A percentile compares a stretch with the other conserved stretches of the same genome.
Evolutionary conservation across 2,888 invertebrate species (phyloP).

Genomic region (Megamerina dolium): DNA sequence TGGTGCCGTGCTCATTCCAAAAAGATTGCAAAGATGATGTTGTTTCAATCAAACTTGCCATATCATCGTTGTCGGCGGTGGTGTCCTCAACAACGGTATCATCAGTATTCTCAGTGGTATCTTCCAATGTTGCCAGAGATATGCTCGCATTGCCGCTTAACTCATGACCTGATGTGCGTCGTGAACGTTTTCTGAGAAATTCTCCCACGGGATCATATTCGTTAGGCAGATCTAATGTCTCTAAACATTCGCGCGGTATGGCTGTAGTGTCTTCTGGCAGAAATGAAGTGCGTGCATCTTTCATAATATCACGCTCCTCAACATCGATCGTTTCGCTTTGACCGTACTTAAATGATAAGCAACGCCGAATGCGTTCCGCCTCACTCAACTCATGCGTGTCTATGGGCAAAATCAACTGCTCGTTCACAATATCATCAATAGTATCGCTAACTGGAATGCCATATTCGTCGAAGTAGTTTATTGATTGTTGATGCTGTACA

Average conservation of each 20-base stretch:
- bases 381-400: slow-evolving; percentile 19
- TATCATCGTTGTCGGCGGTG: neutral
- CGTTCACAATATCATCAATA: slow-evolving; percentile 23
- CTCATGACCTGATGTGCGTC: slow-evolving; percentile 11
- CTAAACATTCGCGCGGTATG: slow-evolving; percentile 47
- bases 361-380: slow-evolving; percentile 32
- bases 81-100: slow-evolving; percentile 5
- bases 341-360: slow-evolving; percentile 38
- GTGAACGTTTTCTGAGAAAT: slow-evolving; percentile 9
- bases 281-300: slow-evolving; percentile 60
- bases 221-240: slow-evolving; percentile 13
- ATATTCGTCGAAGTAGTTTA: slow-evolving; percentile 26
- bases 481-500: slow-evolving; percentile 5
- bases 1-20: slow-evolving; percentile 43
- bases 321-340: slow-evolving; percentile 45
- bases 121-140: neutral
- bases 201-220: neutral
- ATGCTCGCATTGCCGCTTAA: neutral
- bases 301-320: slow-evolving; percentile 57
- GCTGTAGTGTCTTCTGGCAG: slow-evolving; percentile 54
- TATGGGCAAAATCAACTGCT: slow-evolving; percentile 22
- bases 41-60: slow-evolving; percentile 16
- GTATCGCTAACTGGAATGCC: slow-evolving; percentile 23
- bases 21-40: slow-evolving; percentile 32
- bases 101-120: too few species aligned